Base-by-base conservation (phyloP, 2,113 vertebrate species). In the Heliornis fulica region DNA sequence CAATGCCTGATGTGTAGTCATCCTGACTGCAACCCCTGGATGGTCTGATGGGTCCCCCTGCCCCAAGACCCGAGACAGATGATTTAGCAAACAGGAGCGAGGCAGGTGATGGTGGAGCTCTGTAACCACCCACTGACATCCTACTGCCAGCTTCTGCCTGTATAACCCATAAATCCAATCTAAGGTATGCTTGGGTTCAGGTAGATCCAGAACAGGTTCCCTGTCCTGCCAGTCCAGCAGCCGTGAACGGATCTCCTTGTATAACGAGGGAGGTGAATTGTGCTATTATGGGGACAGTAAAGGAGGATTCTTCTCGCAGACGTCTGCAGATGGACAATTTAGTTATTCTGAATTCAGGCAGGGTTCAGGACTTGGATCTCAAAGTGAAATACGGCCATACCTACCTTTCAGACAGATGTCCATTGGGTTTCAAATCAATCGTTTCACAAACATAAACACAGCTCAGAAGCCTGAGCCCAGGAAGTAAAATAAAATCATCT, bases 211-310 rank as follows among this genome's bases (percentile, higher is more conserved):
- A n/a, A n/a, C 50, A 28, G 28, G 18, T 46, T 16, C 8, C 7
- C 15, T 32, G 1, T 28, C 45, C 15, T 81, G 32, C 15, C 2
- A 3, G 15, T n/a, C 81, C 51, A 89, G 54, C 8, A 74, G n/a
- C n/a, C 91, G 20, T 32, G 41, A 40, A 66, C 54, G 22, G 16
- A 69, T 26, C 20, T 79, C 29, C 15, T 71, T 59, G 9, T 21
- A 32, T 66, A 43, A 71, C 1, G 3, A 36, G 20, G 40, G 28
- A 90, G 15, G 45, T 23, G 22, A 69, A 59, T 25, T 41, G 15
- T 34, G 9, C 12, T 57, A 0, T 61, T 54, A n/a, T 12, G 1
- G 0, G 25, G 11, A 51, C 10, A 38, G 4, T 19, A 71, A 66
- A 64, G 14, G 22, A 65, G 11, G 19, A 60, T 50, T 76, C 29